Base-by-base conservation (phyloP, 2,888 invertebrate genomes). In the Ornithoptera priamus region DNA sequence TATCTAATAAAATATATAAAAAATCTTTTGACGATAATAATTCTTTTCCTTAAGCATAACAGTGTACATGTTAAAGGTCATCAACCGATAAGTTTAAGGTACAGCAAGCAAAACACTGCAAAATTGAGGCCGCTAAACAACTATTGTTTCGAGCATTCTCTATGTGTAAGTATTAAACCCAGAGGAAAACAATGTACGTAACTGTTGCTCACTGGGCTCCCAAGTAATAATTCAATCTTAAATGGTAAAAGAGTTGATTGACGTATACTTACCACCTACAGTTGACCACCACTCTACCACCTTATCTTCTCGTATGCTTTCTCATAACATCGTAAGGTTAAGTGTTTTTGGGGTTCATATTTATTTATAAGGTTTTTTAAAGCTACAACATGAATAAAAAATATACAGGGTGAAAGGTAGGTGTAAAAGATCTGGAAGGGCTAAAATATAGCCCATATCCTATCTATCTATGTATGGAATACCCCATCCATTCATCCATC, bases 41-140 rank as follows among this genome's bases (percentile, higher is more conserved):
- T 6, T n/a, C 17, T 15, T 18, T 53, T n/a, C 53, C n/a, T 53
- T 53, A 18, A n/a, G n/a, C 12, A 7, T n/a, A 53, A 7, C 12
- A 53, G 18, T 53, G 18, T 53, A n/a, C 1, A n/a, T n/a, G n/a
- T 53, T 8, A n/a, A 53, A 53, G n/a, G 53, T 65, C 30, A 65
- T 30, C 59, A 42, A 46, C 65, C 65, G 65, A 59, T 67, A 62
- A 67, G 22, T 67, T 42, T 17, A n/a, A 24, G 39, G 67, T 67
- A 57, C 17, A 62, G 61, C 53, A 56, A 50, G 56, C 62, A 62
- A 67, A 67, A 67, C 67, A 67, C 30, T 56, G n/a, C 39, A 57
- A 50, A 46, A 67, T 57, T 56, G 62, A 17, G 62, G 20, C 62
- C 42, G 62, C 46, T 50, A 50, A 22, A 62, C 42, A n/a, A 24